These are phyloP conservation scores for Meloidogyne floridensis DNA, from an alignment of 1,140 invertebrate species.

Conservation along the genomic window DNA sequence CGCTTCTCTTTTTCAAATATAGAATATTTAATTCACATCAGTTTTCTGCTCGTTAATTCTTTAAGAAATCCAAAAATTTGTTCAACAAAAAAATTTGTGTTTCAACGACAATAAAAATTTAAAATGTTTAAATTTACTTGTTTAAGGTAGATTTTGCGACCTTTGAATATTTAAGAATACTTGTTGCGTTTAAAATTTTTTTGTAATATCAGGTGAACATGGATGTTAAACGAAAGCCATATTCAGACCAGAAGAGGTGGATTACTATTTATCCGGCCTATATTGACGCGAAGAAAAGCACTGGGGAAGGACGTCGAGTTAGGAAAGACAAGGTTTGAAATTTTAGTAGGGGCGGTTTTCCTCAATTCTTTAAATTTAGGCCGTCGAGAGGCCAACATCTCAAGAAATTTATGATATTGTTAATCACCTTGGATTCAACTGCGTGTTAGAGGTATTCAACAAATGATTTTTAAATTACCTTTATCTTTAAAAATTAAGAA, in stretches of 20 bases:
- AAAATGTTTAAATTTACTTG: no score
- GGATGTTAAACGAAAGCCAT: constrained; percentile 38
- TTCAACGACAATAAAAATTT: no score
- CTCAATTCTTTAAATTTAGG: neutral
- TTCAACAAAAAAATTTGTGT: no score
- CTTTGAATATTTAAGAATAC: no score
- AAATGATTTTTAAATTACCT: constrained; percentile 1
- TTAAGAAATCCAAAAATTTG: no score
- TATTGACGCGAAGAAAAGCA: constrained; percentile 87
- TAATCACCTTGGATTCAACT: constrained; percentile 77
- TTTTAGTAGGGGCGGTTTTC: neutral
- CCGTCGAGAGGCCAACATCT: constrained; percentile 55
- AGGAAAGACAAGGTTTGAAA: constrained; percentile 74
- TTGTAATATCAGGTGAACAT: constrained; percentile 7
- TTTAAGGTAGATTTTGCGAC: no score
- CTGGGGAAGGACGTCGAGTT: constrained; percentile 82
- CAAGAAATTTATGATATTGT: constrained; percentile 91
- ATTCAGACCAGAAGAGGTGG: constrained; percentile 73
- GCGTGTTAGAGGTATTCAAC: constrained; percentile 77
- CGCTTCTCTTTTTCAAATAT: neutral
- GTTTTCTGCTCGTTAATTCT: neutral
- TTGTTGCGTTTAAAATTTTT: no score
- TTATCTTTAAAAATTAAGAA: neutral
- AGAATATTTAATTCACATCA: neutral
- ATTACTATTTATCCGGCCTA: constrained; percentile 94